Percentiles rank a stretch among this genome's conserved stretches.
Conservation (phyloP, 2,888 invertebrate genomes). For the Andrena marginata region DNA sequence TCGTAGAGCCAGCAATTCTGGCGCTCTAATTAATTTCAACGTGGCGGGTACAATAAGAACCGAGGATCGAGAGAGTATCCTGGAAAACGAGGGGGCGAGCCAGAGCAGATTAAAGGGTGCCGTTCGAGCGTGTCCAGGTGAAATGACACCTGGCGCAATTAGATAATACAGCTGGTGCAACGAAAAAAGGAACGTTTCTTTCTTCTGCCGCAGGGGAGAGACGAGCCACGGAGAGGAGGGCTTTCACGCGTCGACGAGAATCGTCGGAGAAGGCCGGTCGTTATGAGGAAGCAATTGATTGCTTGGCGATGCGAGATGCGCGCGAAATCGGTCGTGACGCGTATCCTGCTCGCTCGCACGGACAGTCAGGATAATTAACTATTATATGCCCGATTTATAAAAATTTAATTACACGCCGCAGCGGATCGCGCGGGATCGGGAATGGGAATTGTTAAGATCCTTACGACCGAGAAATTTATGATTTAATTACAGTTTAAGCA, state of each 20-base stretch:
- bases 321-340: conserved; percentile 36
- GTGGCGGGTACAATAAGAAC: conserved; percentile 58
- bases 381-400: conserved; percentile 24
- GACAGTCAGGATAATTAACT: conserved; percentile 23
- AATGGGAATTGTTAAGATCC: background rate
- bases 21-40: conserved; percentile 71
- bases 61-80: conserved; percentile 48
- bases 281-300: conserved; percentile 64
- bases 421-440: background rate
- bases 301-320: conserved; percentile 27
- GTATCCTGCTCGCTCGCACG: conserved; percentile 11
- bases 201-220: background rate
- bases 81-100: conserved; percentile 22
- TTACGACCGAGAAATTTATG: conserved; percentile 32
- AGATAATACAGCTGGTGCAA: conserved; percentile 15
- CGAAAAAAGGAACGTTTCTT: conserved; percentile 1
- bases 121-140: conserved; percentile 37
- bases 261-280: conserved; percentile 32
- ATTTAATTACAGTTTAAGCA: conserved; percentile 42
- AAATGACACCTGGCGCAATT: conserved; percentile 27
- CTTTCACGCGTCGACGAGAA: background rate
- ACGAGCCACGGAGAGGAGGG: background rate
- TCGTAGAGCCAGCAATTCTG: conserved; percentile 41
- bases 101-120: conserved; percentile 40
- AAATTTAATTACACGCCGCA: conserved; percentile 33